Evolutionary conservation across 2,797 vertebrate genomes (phyloP).

Genomic region (Macropus fuliginosus): DNA sequence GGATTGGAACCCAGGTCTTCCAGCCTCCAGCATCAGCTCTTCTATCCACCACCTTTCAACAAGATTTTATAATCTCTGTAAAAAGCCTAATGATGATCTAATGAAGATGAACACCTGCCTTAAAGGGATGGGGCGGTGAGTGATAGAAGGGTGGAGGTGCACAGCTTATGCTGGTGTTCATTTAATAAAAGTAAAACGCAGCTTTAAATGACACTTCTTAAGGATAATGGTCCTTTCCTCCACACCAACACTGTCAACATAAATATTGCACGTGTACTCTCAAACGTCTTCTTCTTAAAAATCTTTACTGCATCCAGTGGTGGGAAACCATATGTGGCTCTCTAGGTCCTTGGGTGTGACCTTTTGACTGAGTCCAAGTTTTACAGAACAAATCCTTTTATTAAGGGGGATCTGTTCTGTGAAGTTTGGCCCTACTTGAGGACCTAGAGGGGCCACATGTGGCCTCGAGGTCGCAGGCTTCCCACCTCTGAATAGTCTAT

Average conservation of each 20-base stretch:
- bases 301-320: accelerated
- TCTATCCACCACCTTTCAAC: background rate
- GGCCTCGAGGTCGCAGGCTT: no score
- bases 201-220: background rate
- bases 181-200: background rate
- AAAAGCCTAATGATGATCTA: background rate
- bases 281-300: background rate
- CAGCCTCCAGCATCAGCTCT: background rate
- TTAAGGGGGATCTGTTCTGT: no score
- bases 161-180: background rate
- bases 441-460: no score
- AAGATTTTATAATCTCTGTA: background rate
- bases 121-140: background rate
- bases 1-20: background rate
- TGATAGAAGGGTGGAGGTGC: background rate
- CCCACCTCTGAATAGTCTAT: background rate
- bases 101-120: background rate
- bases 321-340: no score
- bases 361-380: no score
- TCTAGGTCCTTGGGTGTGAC: no score
- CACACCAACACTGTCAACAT: accelerated
- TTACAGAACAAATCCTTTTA: no score
- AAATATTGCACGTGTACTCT: background rate
- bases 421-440: no score
- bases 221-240: background rate